A percentile compares a stretch with the other conserved stretches of the same genome.
Conservation (phyloP, 2,797 vertebrate genomes). For the Emydoidea blandingii region DNA sequence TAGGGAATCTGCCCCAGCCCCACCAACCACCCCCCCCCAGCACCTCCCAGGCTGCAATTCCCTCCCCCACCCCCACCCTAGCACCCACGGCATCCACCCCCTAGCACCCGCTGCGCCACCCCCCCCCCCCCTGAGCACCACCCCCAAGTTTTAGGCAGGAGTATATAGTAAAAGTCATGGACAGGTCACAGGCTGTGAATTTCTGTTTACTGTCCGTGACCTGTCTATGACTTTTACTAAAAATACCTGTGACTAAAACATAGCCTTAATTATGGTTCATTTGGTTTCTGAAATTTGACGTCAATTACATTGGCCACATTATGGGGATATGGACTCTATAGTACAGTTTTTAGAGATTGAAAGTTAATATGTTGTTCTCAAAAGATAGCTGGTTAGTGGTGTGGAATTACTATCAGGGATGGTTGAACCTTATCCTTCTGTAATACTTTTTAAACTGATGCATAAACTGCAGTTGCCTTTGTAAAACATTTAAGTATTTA, state of each 20-base stretch:
- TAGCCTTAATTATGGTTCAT: neutral
- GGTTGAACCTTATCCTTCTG: neutral
- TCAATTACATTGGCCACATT: neutral
- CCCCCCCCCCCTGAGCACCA: no score
- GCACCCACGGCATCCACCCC: rapidly evolving
- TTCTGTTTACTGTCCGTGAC: no score
- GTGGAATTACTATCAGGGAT: neutral
- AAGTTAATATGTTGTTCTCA: neutral
- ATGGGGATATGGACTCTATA: neutral
- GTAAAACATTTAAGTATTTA: neutral
- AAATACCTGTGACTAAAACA: no score
- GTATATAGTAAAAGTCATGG: no score
- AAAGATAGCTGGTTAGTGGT: neutral
- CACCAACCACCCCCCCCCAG: no score
- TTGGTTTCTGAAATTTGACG: neutral
- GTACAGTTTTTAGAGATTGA: neutral
- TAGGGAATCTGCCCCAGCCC: no score
- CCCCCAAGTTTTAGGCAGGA: no score
- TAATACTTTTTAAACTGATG: neutral
- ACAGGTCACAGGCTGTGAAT: no score
- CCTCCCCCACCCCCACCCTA: no score
- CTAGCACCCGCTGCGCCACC: no score
- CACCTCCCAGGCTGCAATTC: no score
- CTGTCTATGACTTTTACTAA: no score
- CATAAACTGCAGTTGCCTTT: neutral